These are phyloP conservation scores for Palaemon carinicauda DNA, from an alignment of 1,140 invertebrate species.

Conservation along the genomic window DNA sequence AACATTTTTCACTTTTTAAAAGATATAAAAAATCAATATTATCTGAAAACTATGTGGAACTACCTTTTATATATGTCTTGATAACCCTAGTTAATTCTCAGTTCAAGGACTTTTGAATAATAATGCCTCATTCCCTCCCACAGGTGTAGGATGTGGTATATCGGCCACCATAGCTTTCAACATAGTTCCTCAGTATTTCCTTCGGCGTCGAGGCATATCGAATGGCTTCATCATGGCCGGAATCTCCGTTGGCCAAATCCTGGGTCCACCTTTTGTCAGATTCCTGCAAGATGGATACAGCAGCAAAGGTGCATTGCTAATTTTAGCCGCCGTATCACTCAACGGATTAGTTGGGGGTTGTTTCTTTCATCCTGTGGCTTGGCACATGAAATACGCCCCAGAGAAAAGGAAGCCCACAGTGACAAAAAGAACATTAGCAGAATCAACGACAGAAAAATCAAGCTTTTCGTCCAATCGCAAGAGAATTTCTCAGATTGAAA, in stretches of 20 bases:
- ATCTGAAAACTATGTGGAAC: too few relatives aligned
- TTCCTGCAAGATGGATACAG: conserved; percentile 12
- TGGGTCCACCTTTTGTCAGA: background rate
- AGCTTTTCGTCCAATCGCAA: background rate
- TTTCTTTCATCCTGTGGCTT: conserved; percentile 31
- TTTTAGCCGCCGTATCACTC: conserved; percentile 74
- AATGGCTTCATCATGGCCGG: conserved; percentile 36
- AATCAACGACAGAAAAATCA: background rate
- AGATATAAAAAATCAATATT: too few relatives aligned
- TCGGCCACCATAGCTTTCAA: conserved; percentile 21
- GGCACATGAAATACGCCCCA: conserved; percentile 11
- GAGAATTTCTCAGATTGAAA: background rate
- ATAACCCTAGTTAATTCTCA: too few relatives aligned
- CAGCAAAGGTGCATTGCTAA: background rate
- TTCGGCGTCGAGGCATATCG: conserved; percentile 29
- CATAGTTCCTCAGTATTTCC: conserved; percentile 33
- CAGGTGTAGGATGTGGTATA: conserved; percentile 44
- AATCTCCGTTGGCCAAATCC: background rate
- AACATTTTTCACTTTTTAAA: too few relatives aligned
- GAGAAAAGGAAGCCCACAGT: background rate
- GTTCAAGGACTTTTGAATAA: too few relatives aligned
- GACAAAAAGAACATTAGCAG: background rate
- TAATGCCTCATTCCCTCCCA: background rate
- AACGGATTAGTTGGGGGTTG: conserved; percentile 71
- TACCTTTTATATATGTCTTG: too few relatives aligned